Evolutionary conservation across 2,888 invertebrate species (phyloP), one percentile per base, ranked within the genome.

Genomic region (Bruchidius siliquastri): DNA sequence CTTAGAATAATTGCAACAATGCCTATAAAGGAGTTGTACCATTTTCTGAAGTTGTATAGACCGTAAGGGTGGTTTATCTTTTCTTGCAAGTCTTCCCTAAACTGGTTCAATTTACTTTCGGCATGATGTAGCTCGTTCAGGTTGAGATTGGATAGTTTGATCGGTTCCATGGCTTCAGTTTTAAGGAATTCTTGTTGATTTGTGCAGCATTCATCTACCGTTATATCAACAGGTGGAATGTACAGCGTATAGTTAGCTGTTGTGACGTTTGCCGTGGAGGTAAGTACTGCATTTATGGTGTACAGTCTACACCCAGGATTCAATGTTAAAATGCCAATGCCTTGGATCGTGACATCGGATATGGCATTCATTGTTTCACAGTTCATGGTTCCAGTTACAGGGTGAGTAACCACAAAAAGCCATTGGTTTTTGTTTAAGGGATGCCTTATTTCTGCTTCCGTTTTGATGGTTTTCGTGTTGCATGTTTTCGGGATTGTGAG

Each of bases 151-250:
- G 68, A 2, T 21, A 68, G 8, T 13, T 70, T 70, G 2, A 70
- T 22, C 2, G 26, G 26, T 26, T 26, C 26, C 26, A 26, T 26
- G 8, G 26, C 2, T 26, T 26, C 26, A 4, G 26, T 67, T 3
- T 67, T 72, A 0, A 72, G 70, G 22, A 71, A 71, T 20, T 70
- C 22, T 72, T 71, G 68, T 21, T 70, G 72, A 22, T 72, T 18
- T 21, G 30, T 72, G 30, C 72, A 72, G 20, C 72, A 72, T 21
- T 72, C 70, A 22, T 72, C 72, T 20, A 20, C 13, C 6, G 67
- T 71, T n/a, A 72, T 72, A 71, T 72, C 67, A n/a, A 70, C 22
- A 71, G 22, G 21, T 22, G 72, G 72, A 18, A 72, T 26, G 70
- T 71, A 72, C 13, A 22, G 13, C 10, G 26, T 71, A 67, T 67